phyloP scores from a whole-genome alignment of 2,797 vertebrate genomes.

The Arrhamphus sclerolepis region DNA sequence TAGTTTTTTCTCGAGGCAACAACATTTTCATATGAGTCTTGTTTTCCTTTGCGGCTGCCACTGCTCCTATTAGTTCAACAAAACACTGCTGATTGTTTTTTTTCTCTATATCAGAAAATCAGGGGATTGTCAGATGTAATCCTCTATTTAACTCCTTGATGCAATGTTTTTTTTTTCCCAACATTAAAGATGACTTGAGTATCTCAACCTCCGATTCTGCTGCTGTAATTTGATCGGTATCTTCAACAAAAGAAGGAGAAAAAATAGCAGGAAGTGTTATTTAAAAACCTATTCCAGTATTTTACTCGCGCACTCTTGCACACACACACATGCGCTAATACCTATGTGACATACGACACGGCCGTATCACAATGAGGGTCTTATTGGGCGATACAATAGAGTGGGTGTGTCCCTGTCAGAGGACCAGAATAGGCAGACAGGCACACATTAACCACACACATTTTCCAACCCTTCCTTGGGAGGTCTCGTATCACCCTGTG shows the following conservation, averaged over 20 bases:
- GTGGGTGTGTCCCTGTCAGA: constrained; percentile 66
- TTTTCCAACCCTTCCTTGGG: constrained; percentile 35
- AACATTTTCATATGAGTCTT: too few species aligned
- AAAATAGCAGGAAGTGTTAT: background rate
- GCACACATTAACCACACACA: constrained; percentile 50
- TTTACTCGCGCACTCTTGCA: constrained; percentile 12
- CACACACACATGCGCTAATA: constrained; percentile 23
- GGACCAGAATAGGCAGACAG: constrained; percentile 41
- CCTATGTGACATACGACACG: constrained; percentile 52
- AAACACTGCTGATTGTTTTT: too few species aligned
- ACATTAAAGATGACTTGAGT: too few species aligned
- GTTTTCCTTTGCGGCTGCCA: too few species aligned
- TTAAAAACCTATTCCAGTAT: constrained; percentile 1
- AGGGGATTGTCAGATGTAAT: too few species aligned
- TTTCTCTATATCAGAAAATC: too few species aligned
- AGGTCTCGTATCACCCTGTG: constrained; percentile 34
- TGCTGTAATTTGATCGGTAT: too few species aligned
- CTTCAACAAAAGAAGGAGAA: background rate
- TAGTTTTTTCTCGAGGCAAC: too few species aligned
- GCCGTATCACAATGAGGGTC: constrained; percentile 46
- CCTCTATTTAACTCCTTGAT: too few species aligned
- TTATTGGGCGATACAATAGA: constrained; percentile 57
- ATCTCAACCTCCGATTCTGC: too few species aligned
- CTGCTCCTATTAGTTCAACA: too few species aligned
- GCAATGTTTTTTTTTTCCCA: too few species aligned